Conservation (phyloP, 2,888 invertebrate genomes). For the Leptura quadrifasciata region DNA sequence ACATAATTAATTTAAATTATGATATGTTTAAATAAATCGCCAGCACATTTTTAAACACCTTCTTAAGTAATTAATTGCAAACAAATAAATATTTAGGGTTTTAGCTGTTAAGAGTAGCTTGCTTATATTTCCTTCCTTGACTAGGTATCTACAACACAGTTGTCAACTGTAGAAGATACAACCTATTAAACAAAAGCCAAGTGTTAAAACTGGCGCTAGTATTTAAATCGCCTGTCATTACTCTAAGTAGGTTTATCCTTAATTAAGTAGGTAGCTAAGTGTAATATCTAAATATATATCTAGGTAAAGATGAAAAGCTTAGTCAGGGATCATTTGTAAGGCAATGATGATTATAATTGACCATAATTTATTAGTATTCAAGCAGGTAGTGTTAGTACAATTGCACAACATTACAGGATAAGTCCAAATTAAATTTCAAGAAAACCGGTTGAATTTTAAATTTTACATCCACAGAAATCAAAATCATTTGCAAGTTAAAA, state of each 20-base stretch:
- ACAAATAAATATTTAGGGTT: too few relatives aligned
- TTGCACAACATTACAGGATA: neutral
- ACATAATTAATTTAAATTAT: too few relatives aligned
- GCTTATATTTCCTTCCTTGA: too few relatives aligned
- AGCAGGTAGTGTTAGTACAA: neutral
- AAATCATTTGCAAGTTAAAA: neutral
- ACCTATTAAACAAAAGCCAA: too few relatives aligned
- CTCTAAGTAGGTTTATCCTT: neutral
- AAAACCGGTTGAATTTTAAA: too few relatives aligned
- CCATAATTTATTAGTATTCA: neutral
- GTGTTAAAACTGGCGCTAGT: neutral
- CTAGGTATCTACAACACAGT: too few relatives aligned
- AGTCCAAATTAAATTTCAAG: too few relatives aligned
- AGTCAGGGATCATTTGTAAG: neutral
- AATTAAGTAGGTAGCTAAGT: neutral
- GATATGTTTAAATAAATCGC: too few relatives aligned
- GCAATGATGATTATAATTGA: neutral
- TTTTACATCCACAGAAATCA: neutral
- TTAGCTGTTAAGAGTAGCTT: too few relatives aligned
- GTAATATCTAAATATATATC: slow-evolving; percentile 7
- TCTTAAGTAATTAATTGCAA: too few relatives aligned
- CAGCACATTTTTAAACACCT: too few relatives aligned
- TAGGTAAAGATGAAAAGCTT: neutral
- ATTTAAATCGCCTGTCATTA: neutral
- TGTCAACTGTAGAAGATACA: too few relatives aligned